Percentiles rank a stretch among this genome's conserved stretches.
Evolutionary conservation across 2,113 vertebrate species (phyloP).

Genomic region (Sinocyclocheilus maitianheensis): DNA sequence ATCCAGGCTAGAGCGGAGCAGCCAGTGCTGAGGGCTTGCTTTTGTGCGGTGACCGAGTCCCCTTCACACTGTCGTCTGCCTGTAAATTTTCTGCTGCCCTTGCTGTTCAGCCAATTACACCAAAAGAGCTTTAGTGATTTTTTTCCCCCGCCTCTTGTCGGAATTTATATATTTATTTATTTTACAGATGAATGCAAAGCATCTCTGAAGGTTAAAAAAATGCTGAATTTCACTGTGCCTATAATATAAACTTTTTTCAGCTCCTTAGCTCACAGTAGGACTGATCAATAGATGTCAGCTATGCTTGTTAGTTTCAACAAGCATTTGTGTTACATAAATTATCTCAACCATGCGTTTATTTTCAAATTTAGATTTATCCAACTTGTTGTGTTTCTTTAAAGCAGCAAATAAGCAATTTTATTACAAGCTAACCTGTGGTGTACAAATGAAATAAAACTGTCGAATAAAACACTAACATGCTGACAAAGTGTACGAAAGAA

Average conservation of each 20-base stretch:
- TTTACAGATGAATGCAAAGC: slow-evolving; percentile 77
- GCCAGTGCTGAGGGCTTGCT: slow-evolving; percentile 67
- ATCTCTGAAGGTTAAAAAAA: slow-evolving; percentile 78
- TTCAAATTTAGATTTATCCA: not conserved
- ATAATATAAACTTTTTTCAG: slow-evolving; percentile 70
- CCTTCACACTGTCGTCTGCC: slow-evolving; percentile 83
- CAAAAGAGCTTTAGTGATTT: slow-evolving; percentile 83
- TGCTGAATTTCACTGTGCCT: slow-evolving; percentile 76
- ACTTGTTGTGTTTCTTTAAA: slow-evolving; percentile 25
- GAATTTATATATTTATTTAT: slow-evolving; percentile 73
- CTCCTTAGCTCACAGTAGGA: slow-evolving; percentile 32
- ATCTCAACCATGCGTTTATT: slow-evolving; percentile 52
- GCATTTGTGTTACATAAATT: slow-evolving; percentile 56
- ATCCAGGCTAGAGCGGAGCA: slow-evolving; percentile 21
- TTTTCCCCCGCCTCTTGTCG: slow-evolving; percentile 54
- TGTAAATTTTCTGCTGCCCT: slow-evolving; percentile 85
- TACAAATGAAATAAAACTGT: slow-evolving; percentile 38
- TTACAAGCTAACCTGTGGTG: slow-evolving; percentile 29
- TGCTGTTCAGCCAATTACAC: slow-evolving; percentile 85
- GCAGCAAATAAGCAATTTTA: slow-evolving; percentile 41
- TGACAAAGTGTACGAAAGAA: slow-evolving; percentile 23
- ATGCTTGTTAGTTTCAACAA: slow-evolving; percentile 64
- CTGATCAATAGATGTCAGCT: slow-evolving; percentile 74
- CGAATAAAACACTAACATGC: slow-evolving; percentile 26
- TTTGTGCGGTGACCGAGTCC: slow-evolving; percentile 79